Evolutionary conservation across 2,888 invertebrate species (phyloP), one percentile per base, ranked within the genome.

Genomic region (Chrysopilus asiliformis): DNA sequence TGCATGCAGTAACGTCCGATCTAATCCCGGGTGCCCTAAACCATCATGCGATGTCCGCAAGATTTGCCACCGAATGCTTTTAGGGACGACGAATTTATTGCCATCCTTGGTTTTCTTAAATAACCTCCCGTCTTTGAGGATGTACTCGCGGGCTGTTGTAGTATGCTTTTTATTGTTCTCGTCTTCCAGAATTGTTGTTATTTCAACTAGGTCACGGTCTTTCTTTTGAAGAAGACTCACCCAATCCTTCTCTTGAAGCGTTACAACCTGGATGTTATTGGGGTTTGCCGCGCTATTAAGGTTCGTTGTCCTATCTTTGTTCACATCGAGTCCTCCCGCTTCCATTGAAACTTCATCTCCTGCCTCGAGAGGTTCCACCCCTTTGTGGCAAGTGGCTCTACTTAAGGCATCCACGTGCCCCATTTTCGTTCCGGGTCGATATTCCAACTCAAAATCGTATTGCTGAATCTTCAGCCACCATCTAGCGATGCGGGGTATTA

Each of bases 241-340:
- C n/a, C n/a, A n/a, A n/a, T n/a, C n/a, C n/a, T n/a, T n/a, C n/a
- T n/a, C n/a, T n/a, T n/a, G n/a, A n/a, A n/a, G n/a, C n/a, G n/a
- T n/a, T n/a, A n/a, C n/a, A n/a, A n/a, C n/a, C n/a, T n/a, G n/a
- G n/a, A n/a, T n/a, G n/a, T n/a, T n/a, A n/a, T n/a, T n/a, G n/a
- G n/a, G n/a, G n/a, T n/a, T 34, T n/a, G 33, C 15, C 15, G 40
- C 13, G 35, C 42, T 40, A 32, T 43, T 40, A 4, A 24, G 14
- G 16, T 40, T 36, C 6, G 19, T n/a, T 20, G 40, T 29, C n/a
- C 32, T 24, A 14, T 38, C 30, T 10, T 32, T 31, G 2, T 30
- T 3, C 9, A 40, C 30, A 19, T 43, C 38, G 12, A 14, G 10
- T 18, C 43, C 38, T 19, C 25, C 43, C 6, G 32, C 30, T n/a